Base-by-base conservation (phyloP, 2,797 vertebrate genomes). In the Aphelocoma californica region DNA sequence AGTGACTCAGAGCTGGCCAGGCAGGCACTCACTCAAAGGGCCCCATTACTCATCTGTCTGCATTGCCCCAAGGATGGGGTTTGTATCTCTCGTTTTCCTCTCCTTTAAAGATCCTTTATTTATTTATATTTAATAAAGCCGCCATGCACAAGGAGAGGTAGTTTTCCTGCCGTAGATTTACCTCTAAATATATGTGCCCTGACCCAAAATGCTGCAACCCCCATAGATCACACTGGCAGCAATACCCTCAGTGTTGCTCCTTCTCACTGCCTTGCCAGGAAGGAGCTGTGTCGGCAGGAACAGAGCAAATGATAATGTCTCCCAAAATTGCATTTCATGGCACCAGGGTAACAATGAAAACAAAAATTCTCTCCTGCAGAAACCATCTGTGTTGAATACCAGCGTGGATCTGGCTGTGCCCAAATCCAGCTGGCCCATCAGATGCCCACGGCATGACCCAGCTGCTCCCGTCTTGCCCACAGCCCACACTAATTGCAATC, bases 21-120 rank as follows among this genome's bases (percentile, higher is more conserved):
- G 81, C 86, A 93, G 74, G 85, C 90, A 88, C 80, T 94, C 95
- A 94, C 81, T 92, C 81, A 94, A 92, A 96, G 81, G 66, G 75
- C 58, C 79, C 93, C 91, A 95, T 97, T 97, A 96, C 95, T 97
- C 96, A 97, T 95, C 89, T 10, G 67, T 96, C 94, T 95, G 75
- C 71, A 10, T 40, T 77, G 89, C 88, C 95, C 89, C 92, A 78
- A 92, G 93, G 79, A 96, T 95, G 93, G 81, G 71, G 87, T 72
- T 88, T 86, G 70, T 66, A 81, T 89, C 82, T 95, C 91, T 85
- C 2, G 0, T 83, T 93, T 0, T 2, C 48, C 45, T 90, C 45
- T 72, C 65, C 79, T 83, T 89, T 92, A 87, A 96, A 91, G 81
- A 83, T 57, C 31, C 15, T 65, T 84, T 83, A 90, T 94, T 87